A percentile compares a stretch with the other conserved stretches of the same genome.
Evolutionary conservation across 2,888 invertebrate species (phyloP).

Genomic region (Brachypterus glaber): DNA sequence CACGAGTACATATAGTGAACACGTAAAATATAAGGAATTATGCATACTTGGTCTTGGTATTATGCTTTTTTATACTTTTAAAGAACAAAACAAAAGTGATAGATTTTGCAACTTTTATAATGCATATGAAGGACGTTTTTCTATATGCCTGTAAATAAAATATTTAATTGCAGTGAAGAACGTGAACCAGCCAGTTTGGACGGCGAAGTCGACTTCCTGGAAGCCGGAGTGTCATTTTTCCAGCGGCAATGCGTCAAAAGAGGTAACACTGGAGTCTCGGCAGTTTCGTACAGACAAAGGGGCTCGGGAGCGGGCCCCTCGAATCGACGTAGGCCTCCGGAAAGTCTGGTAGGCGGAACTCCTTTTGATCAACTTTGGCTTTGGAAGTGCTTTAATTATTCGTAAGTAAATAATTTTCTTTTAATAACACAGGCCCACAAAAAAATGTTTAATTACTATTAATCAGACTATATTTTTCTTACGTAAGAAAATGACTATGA

Average conservation of each 20-base stretch:
- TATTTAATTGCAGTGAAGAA: conserved; percentile 35
- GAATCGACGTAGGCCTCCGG: conserved; percentile 40
- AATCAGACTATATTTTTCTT: no score
- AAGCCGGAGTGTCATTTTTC: conserved; percentile 53
- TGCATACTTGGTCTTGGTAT: no score
- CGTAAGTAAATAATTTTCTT: conserved; percentile 47
- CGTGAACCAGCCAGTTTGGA: conserved; percentile 27
- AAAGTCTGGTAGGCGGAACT: conserved; percentile 50
- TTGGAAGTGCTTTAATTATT: conserved; percentile 60
- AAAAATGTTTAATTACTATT: no score
- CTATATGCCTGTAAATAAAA: no score
- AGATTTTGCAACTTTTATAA: no score
- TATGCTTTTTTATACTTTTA: no score
- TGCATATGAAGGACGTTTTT: no score
- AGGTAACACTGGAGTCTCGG: conserved; percentile 42
- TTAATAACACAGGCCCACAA: no score
- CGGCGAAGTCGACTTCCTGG: conserved; percentile 48
- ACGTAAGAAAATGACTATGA: no score
- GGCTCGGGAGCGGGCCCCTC: conserved; percentile 42
- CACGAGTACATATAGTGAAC: no score
- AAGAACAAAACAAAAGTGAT: no score
- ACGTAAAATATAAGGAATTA: no score
- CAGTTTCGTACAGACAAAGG: conserved; percentile 48
- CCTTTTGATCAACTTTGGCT: conserved; percentile 54
- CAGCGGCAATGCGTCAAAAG: conserved; percentile 47